A percentile compares a stretch with the other conserved stretches of the same genome.
Evolutionary conservation across 2,888 invertebrate genomes (phyloP).

Genomic region (Ophion slaviceki): DNA sequence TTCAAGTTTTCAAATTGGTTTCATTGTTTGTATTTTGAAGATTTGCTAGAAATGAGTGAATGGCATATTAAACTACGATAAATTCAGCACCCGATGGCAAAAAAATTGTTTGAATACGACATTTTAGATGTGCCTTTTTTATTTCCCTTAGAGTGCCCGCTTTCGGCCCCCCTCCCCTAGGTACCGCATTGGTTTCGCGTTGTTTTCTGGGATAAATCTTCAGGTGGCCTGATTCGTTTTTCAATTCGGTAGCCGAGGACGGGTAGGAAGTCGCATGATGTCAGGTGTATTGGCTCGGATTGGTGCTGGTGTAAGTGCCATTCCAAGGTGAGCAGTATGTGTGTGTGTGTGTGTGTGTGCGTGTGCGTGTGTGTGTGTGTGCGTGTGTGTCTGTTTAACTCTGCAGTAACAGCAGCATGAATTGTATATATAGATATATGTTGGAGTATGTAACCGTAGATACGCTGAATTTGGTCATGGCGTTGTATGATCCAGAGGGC

Average conservation of each 20-base stretch:
- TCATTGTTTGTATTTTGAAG: too few relatives aligned
- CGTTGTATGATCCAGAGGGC: slow-evolving; percentile 75
- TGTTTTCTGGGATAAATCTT: neutral
- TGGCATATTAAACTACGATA: too few relatives aligned
- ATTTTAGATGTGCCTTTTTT: too few relatives aligned
- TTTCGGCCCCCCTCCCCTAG: too few relatives aligned
- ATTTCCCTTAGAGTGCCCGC: too few relatives aligned
- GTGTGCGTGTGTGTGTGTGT: neutral
- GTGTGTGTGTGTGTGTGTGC: slow-evolving; percentile 4
- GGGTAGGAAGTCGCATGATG: neutral
- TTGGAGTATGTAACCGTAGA: slow-evolving; percentile 16
- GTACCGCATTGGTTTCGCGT: neutral
- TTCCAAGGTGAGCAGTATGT: slow-evolving; percentile 39
- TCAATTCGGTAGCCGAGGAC: neutral
- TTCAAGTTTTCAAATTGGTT: too few relatives aligned
- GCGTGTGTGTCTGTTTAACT: slow-evolving; percentile 23
- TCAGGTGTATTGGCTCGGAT: slow-evolving; percentile 25
- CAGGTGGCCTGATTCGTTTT: neutral
- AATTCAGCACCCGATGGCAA: too few relatives aligned
- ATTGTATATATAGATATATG: slow-evolving; percentile 1
- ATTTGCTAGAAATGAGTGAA: too few relatives aligned
- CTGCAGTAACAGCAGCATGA: slow-evolving; percentile 22
- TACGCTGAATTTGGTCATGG: slow-evolving; percentile 74
- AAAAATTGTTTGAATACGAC: too few relatives aligned
- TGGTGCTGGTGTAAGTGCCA: slow-evolving; percentile 48